A percentile compares a stretch with the other conserved stretches of the same genome.
Conservation (phyloP, 2,888 invertebrate genomes). For the Aplocera efformata region DNA sequence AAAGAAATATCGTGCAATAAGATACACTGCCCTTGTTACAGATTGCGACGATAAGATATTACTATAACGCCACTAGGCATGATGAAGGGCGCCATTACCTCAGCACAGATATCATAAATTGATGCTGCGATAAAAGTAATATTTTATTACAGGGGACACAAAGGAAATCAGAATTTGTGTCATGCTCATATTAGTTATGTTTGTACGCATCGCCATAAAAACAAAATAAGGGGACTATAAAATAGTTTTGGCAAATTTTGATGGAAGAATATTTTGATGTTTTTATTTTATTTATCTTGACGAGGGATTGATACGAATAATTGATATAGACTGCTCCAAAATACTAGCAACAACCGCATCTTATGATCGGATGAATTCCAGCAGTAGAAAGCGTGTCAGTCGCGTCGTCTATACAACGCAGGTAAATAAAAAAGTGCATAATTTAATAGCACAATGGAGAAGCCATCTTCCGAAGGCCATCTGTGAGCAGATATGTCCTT, state of each 20-base stretch:
- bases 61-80: constrained; percentile 14
- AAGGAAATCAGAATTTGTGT: constrained; percentile 10
- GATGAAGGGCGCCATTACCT: constrained; percentile 18
- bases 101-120: constrained; percentile 15
- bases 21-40: constrained; percentile 14
- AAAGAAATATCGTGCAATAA: constrained; percentile 18
- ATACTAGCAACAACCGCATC: constrained; percentile 1
- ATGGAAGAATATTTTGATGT: no score
- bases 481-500: constrained; percentile 44
- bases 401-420: constrained; percentile 43
- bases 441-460: constrained; percentile 55
- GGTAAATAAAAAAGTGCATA: constrained; percentile 57
- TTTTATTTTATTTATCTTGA: no score
- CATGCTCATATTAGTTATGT: constrained; percentile 5
- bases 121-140: constrained; percentile 13
- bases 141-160: constrained; percentile 16
- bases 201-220: constrained; percentile 1
- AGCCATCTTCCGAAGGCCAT: constrained; percentile 52
- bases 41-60: constrained; percentile 14
- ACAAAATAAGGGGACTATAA: constrained; percentile 4
- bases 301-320: no score
- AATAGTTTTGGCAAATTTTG: neutral
- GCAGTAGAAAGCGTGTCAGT: constrained; percentile 66
- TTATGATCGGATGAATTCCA: constrained; percentile 32
- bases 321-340: constrained; percentile 3